Conservation (phyloP, 2,888 invertebrate genomes). For the Clepsis dumicolana region DNA sequence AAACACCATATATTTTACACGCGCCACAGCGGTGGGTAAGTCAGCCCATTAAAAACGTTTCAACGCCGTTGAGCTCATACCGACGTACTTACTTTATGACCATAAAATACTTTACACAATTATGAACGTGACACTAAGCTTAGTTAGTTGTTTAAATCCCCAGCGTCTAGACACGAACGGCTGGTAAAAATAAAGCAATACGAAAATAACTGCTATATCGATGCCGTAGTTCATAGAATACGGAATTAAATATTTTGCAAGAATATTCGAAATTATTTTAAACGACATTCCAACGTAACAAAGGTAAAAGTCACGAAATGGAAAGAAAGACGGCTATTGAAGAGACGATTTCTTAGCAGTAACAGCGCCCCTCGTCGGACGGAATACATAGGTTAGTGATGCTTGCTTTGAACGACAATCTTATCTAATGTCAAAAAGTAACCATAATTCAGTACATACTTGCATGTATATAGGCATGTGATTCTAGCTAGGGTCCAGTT, state of each 20-base stretch:
- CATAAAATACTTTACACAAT: conserved; percentile 6
- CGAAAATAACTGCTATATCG: conserved; percentile 54
- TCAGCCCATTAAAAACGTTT: conserved; percentile 29
- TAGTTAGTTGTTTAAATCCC: conserved; percentile 6
- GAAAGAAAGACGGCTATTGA: conserved; percentile 55
- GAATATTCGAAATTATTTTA: conserved; percentile 79
- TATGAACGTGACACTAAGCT: conserved; percentile 11
- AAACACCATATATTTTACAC: conserved; percentile 43
- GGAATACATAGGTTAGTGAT: too few relatives aligned
- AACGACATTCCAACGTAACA: conserved; percentile 76
- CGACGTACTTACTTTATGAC: neutral
- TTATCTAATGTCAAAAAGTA: too few relatives aligned
- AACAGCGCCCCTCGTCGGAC: neutral
- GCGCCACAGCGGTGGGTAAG: conserved; percentile 61
- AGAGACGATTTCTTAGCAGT: conserved; percentile 41
- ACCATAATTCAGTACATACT: too few relatives aligned
- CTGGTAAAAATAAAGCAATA: conserved; percentile 46
- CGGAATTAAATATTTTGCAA: conserved; percentile 72
- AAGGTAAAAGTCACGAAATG: conserved; percentile 77
- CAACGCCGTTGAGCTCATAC: conserved; percentile 6
- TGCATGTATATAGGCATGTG: too few relatives aligned
- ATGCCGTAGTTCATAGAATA: conserved; percentile 63
- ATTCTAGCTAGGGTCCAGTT: too few relatives aligned
- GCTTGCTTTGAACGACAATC: too few relatives aligned
- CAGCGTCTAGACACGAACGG: conserved; percentile 30